Conservation (phyloP, 2,113 vertebrate genomes). For the cattle (Bos taurus) region ARS-UCD2.0 NC_037330.1:6576501-6577000, state of each 20-base stretch:
- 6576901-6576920: too few relatives aligned
- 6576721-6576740: accelerated
- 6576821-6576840: neutral
- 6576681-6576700: neutral
- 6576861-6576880: neutral
- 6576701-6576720: too few relatives aligned
- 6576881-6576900: neutral
- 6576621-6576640: neutral
- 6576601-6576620: neutral
- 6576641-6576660: neutral
- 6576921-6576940: neutral
- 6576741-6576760: neutral
- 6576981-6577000: neutral
- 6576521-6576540: neutral
- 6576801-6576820: neutral
- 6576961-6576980: neutral
- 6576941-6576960: neutral
- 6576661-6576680: neutral
- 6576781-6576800: neutral
- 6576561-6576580: neutral
- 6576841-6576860: neutral
- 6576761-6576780: neutral
- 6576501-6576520: neutral
- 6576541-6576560: neutral
- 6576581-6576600: neutral